Percentiles rank a stretch among this genome's conserved stretches.
phyloP scores from a whole-genome alignment of 2,113 vertebrate species.

The Tragulus kanchil region DNA sequence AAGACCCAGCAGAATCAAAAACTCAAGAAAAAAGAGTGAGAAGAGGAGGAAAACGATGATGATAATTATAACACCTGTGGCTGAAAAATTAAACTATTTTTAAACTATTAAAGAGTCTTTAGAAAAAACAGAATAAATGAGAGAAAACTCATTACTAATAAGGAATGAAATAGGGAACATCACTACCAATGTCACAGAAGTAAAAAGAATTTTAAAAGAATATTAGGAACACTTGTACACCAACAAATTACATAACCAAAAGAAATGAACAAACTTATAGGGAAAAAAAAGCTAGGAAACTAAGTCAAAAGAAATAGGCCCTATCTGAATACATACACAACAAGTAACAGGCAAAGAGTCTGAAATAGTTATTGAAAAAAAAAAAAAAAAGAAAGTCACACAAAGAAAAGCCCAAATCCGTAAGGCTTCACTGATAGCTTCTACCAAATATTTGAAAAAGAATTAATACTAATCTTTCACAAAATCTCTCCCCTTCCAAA shows the following conservation, averaged over 20 bases:
- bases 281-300: background rate
- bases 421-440: background rate
- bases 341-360: background rate
- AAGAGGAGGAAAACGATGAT: no score
- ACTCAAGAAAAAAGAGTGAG: no score
- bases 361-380: background rate
- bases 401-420: background rate
- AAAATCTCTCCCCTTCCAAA: background rate
- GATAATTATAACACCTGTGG: no score
- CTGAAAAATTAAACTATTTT: no score
- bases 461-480: background rate
- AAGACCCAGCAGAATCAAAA: no score
- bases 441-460: background rate
- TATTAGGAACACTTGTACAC: background rate
- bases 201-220: background rate
- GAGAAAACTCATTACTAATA: background rate
- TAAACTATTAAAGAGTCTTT: no score
- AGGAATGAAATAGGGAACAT: background rate
- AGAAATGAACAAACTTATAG: background rate
- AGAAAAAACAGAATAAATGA: no score
- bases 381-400: background rate
- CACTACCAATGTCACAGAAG: background rate
- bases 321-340: background rate
- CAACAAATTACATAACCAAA: background rate
- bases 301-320: constrained; percentile 3